A percentile compares a stretch with the other conserved stretches of the same genome.
Evolutionary conservation across 2,113 vertebrate species (phyloP).

Genomic region (Chloroceryle aenea): DNA sequence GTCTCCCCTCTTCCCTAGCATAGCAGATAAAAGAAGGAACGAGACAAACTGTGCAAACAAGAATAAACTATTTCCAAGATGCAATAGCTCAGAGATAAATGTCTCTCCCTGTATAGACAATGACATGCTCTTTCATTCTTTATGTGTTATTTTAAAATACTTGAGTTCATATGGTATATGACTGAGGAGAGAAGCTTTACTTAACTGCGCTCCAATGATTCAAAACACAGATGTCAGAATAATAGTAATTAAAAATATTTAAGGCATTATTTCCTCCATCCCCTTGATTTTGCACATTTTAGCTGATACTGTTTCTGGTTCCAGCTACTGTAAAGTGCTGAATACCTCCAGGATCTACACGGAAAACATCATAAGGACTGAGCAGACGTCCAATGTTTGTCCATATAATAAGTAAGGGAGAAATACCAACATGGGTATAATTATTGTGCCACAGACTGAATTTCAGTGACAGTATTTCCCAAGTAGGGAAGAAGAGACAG

Average conservation of each 20-base stretch:
- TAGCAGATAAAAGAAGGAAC: background rate
- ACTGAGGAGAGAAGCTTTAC: background rate
- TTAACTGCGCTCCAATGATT: background rate
- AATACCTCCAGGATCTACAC: background rate
- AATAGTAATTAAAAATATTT: background rate
- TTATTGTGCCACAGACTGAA: background rate
- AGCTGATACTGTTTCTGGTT: background rate
- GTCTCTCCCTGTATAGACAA: background rate
- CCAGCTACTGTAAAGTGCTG: background rate
- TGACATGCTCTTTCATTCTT: background rate
- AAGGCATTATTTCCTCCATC: background rate
- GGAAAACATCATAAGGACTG: background rate
- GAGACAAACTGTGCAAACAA: background rate
- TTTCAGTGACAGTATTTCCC: background rate
- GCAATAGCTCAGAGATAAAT: background rate
- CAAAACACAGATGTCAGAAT: background rate
- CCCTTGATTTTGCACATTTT: background rate
- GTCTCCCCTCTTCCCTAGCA: background rate
- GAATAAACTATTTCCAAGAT: background rate
- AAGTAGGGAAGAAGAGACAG: background rate
- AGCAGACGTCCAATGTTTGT: fast-evolving
- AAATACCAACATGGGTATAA: background rate
- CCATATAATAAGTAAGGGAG: background rate
- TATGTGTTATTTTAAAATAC: background rate
- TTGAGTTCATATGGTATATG: background rate